A percentile compares a stretch with the other conserved stretches of the same genome.
These are phyloP conservation scores for Dipodomys ordii DNA, from an alignment of 2,113 vertebrate genomes.

Conservation along the genomic window DNA sequence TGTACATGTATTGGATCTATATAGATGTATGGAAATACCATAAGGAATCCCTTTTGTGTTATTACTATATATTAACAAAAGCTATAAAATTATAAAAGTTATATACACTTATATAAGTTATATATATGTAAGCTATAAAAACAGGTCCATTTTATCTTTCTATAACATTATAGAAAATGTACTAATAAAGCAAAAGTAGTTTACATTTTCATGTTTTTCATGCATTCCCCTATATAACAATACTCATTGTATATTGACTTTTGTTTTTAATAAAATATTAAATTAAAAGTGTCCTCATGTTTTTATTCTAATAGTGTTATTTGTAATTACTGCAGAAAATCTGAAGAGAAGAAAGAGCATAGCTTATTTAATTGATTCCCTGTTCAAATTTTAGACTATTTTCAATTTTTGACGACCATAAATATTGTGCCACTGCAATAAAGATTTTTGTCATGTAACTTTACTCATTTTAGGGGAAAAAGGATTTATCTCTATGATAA, in stretches of 20 bases:
- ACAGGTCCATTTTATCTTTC: not conserved
- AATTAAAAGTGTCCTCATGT: not conserved
- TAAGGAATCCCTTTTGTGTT: too few relatives aligned
- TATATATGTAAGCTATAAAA: not conserved
- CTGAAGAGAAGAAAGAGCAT: not conserved
- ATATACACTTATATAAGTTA: too few relatives aligned
- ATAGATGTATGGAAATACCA: too few relatives aligned
- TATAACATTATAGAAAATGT: slow-evolving; percentile 20
- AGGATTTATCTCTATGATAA: not conserved
- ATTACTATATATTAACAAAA: too few relatives aligned
- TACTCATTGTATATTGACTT: not conserved
- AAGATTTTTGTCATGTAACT: not conserved
- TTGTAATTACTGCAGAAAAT: not conserved
- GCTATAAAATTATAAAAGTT: too few relatives aligned
- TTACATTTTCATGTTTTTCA: not conserved
- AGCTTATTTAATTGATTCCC: not conserved
- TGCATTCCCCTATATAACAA: not conserved
- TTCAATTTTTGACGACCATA: not conserved
- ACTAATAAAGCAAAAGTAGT: not conserved
- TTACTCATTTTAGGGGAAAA: not conserved
- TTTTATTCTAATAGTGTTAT: not conserved
- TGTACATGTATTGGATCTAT: too few relatives aligned
- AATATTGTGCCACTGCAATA: not conserved
- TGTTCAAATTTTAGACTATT: not conserved
- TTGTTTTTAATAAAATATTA: not conserved